Evolutionary conservation across 2,113 vertebrate genomes (phyloP).

Genomic region (Reinhardtius hippoglossoides): DNA sequence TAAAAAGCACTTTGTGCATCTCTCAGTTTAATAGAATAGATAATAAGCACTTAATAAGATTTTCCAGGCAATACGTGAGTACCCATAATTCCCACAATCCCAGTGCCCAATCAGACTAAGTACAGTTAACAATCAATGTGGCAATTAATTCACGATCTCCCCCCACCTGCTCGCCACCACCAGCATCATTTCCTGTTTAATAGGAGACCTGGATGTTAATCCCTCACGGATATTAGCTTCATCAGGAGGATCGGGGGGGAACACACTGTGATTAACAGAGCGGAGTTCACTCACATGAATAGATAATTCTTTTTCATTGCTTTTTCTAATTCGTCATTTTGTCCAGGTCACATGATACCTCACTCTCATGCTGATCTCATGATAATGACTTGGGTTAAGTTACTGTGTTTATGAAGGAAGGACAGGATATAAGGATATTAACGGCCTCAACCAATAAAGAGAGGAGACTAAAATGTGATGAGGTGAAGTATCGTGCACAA

Average conservation of each 20-base stretch:
- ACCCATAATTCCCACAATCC: constrained; percentile 55
- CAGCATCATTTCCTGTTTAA: constrained; percentile 41
- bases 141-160: constrained; percentile 38
- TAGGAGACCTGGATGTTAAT: constrained; percentile 62
- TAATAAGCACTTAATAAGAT: constrained; percentile 56
- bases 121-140: constrained; percentile 54
- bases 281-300: not conserved
- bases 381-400: not conserved
- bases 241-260: constrained; percentile 40
- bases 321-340: not conserved
- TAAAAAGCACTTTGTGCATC: constrained; percentile 34
- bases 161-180: constrained; percentile 40
- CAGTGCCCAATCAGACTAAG: constrained; percentile 53
- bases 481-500: too few relatives aligned
- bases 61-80: constrained; percentile 41
- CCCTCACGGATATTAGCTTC: constrained; percentile 54
- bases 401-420: not conserved
- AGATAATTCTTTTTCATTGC: not conserved
- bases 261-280: constrained; percentile 53
- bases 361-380: not conserved
- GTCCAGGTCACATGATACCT: not conserved
- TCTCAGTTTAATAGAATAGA: constrained; percentile 50
- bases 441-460: too few relatives aligned
- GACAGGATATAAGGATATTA: not conserved
- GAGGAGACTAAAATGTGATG: too few relatives aligned